These are phyloP conservation scores for Stichodactyla helianthus DNA, from an alignment of 64 coral and sea anemone species.

Conservation along the genomic window DNA sequence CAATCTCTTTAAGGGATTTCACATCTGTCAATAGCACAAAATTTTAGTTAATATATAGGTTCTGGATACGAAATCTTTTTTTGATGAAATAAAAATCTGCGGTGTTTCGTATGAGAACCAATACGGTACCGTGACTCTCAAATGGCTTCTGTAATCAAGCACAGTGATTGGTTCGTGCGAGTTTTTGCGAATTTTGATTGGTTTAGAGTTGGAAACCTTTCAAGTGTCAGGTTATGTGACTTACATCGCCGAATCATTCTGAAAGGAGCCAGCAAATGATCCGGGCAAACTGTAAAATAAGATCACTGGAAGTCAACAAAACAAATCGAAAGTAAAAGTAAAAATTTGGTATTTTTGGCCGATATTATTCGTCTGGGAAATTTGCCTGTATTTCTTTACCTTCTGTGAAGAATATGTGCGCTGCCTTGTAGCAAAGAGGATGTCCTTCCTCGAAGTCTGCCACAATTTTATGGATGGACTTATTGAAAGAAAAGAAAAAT, in stretches of 20 bases:
- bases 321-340: background rate
- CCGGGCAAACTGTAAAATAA: background rate
- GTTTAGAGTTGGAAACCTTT: background rate
- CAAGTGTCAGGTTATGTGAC: background rate
- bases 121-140: background rate
- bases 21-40: constrained; percentile 41
- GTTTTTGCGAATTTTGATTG: background rate
- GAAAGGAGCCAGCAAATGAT: background rate
- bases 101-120: background rate
- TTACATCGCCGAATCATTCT: background rate
- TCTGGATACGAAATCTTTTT: too few species aligned
- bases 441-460: constrained; percentile 76
- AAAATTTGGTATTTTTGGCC: background rate
- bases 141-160: too few species aligned
- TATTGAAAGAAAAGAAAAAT: background rate
- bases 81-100: too few species aligned
- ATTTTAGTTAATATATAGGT: too few species aligned
- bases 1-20: constrained; percentile 93
- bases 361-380: background rate
- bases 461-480: constrained; percentile 76
- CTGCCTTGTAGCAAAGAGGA: constrained; percentile 60
- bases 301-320: background rate
- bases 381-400: constrained; percentile 26
- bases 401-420: constrained; percentile 95
- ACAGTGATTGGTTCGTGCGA: background rate